phyloP scores from a whole-genome alignment of 2,888 invertebrate species.

The Octodonta nipae region DNA sequence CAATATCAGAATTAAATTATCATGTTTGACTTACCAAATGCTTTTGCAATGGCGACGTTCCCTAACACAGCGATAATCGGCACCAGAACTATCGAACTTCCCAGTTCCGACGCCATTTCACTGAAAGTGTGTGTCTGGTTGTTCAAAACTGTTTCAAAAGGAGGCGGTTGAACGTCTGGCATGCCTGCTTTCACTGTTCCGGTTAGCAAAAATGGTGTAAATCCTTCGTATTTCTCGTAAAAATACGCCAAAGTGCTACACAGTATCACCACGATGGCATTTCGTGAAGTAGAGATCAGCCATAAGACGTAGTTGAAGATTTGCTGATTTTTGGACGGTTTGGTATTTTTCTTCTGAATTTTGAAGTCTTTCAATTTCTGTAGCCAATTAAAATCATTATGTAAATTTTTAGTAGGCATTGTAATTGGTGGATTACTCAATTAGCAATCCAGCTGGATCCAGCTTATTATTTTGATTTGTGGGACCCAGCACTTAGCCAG shows the following conservation, averaged over 20 bases:
- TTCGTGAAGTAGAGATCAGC: slow-evolving; percentile 68
- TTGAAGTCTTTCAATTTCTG: slow-evolving; percentile 64
- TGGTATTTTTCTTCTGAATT: slow-evolving; percentile 31
- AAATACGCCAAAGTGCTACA: slow-evolving; percentile 56
- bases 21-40: slow-evolving; percentile 69
- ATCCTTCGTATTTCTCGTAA: slow-evolving; percentile 37
- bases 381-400: slow-evolving; percentile 14
- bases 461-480: too few species aligned
- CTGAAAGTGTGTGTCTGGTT: slow-evolving; percentile 47
- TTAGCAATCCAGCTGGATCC: too few species aligned
- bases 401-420: not conserved
- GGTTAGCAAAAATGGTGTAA: slow-evolving; percentile 57
- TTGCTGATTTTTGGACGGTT: slow-evolving; percentile 33
- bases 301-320: slow-evolving; percentile 50
- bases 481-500: too few species aligned
- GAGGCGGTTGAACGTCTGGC: slow-evolving; percentile 53
- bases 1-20: not conserved
- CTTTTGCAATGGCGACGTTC: slow-evolving; percentile 90
- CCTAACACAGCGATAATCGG: slow-evolving; percentile 84
- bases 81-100: slow-evolving; percentile 71
- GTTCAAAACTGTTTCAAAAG: slow-evolving; percentile 51
- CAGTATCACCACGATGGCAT: slow-evolving; percentile 66
- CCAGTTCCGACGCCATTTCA: slow-evolving; percentile 66
- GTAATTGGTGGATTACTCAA: too few species aligned
- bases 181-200: slow-evolving; percentile 64